Evolutionary conservation across 2,888 invertebrate species (phyloP), one percentile per base, ranked within the genome.

Genomic region (Leptopilina drosophilae): DNA sequence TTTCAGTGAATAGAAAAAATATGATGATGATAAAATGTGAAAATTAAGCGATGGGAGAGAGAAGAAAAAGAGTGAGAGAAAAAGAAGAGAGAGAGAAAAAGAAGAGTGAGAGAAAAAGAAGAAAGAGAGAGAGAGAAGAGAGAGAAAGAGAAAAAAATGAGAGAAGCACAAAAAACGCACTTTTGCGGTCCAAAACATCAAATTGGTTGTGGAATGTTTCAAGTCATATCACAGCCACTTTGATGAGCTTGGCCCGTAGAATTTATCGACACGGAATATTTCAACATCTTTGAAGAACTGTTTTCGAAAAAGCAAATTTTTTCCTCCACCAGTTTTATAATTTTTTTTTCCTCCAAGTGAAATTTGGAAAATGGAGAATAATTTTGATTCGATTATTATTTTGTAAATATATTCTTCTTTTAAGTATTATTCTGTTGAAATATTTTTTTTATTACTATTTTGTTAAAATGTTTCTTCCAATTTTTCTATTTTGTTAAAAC

Each of bases 181-280:
- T 89, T 91, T 90, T 93, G 93, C 93, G 93, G 94, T 94, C 95
- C 94, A 93, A 93, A 93, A 94, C 95, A 94, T 96, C 96, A 96
- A 97, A 96, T 95, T 95, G 96, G 96, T 94, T 94, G 97, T 97
- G 97, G 96, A 95, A 95, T 95, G 92, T 92, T 92, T 91, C 86
- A 86, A 90, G 90, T 95, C 97, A 96, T 97, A 97, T 98, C 98
- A 98, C 97, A 98, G 98, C 97, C 97, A 97, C 96, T 97, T 98
- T 97, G 97, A 97, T 96, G 96, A 96, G 95, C 95, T 96, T 94
- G 95, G 95, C 94, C 93, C 93, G 92, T 88, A 89, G 86, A 91
- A 90, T 85, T 83, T 83, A 87, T 90, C 91, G 84, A 33, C 40
- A 14, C 33, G 53, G 33, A 33, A 53, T 69, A 26, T 26, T 33